Percentiles rank a stretch among this genome's conserved stretches.
phyloP scores from a whole-genome alignment of 2,888 invertebrate genomes.

The Cheilosia variabilis region DNA sequence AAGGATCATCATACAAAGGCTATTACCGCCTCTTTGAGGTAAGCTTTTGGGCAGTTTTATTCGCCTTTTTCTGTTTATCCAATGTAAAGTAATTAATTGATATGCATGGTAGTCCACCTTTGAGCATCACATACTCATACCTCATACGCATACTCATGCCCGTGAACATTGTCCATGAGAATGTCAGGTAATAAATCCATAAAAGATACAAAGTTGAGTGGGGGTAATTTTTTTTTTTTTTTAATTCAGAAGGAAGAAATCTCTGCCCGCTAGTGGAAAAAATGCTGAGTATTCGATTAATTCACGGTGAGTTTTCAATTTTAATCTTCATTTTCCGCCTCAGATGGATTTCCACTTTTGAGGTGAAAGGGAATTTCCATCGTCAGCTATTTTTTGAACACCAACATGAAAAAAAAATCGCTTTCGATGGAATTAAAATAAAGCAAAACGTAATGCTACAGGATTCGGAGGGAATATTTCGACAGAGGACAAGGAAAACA shows the following conservation, averaged over 20 bases:
- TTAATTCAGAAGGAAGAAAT: constrained; percentile 16
- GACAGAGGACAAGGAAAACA: constrained; percentile 3
- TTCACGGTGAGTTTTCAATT: constrained; percentile 50
- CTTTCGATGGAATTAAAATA: constrained; percentile 6
- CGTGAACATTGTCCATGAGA: background rate
- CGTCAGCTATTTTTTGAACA: constrained; percentile 48
- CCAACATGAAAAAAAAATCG: background rate
- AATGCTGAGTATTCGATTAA: constrained; percentile 61
- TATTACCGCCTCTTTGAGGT: constrained; percentile 11
- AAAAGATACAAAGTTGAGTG: constrained; percentile 17
- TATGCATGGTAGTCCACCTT: constrained; percentile 16
- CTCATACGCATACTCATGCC: background rate
- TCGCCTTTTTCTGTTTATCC: background rate
- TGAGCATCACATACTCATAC: constrained; percentile 5
- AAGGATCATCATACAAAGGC: background rate
- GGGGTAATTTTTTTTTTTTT: background rate
- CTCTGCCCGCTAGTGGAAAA: background rate
- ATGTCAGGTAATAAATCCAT: constrained; percentile 43
- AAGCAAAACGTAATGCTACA: background rate
- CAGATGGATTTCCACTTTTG: background rate
- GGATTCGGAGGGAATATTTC: background rate
- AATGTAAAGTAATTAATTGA: constrained; percentile 50
- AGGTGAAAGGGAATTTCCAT: constrained; percentile 24
- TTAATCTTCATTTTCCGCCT: constrained; percentile 59
- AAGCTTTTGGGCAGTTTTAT: background rate